Percentiles rank a stretch among this genome's conserved stretches.
phyloP scores from a whole-genome alignment of 2,888 invertebrate species.

The Xestia c-nigrum region DNA sequence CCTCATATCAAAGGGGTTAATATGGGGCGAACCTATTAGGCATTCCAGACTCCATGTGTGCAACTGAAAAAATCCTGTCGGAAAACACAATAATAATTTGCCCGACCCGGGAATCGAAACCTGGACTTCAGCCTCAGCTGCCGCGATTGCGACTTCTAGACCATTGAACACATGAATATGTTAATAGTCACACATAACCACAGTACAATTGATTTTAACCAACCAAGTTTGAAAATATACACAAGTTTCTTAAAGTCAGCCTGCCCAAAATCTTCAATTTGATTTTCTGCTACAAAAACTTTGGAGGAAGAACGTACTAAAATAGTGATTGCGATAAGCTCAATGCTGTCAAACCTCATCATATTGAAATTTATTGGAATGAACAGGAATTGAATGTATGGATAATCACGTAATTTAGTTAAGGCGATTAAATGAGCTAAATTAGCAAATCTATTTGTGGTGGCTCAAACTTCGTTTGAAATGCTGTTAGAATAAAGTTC shows the following conservation, averaged over 20 bases:
- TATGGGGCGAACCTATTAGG: neutral
- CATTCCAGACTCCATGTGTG: neutral
- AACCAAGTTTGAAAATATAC: neutral
- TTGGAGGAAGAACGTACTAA: neutral
- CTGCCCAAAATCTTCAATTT: neutral
- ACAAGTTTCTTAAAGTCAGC: neutral
- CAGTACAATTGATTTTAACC: neutral
- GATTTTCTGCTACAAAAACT: neutral
- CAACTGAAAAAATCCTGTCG: neutral
- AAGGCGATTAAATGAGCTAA: too few species aligned
- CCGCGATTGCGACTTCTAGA: neutral
- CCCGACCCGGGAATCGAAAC: too few species aligned
- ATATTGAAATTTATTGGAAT: neutral
- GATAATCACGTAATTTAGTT: constrained; percentile 22
- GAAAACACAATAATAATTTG: neutral
- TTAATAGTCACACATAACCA: neutral
- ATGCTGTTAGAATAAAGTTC: too few species aligned
- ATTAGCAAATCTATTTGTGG: too few species aligned
- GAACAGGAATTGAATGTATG: too few species aligned
- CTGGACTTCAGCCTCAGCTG: neutral
- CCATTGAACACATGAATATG: neutral
- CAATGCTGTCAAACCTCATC: neutral
- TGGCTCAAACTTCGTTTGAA: too few species aligned
- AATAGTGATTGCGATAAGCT: neutral
- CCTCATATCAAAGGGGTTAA: too few species aligned